These are phyloP conservation scores for Nematostella vectensis DNA, from an alignment of 92 coral and sea anemone genomes.

Conservation along the genomic window DNA sequence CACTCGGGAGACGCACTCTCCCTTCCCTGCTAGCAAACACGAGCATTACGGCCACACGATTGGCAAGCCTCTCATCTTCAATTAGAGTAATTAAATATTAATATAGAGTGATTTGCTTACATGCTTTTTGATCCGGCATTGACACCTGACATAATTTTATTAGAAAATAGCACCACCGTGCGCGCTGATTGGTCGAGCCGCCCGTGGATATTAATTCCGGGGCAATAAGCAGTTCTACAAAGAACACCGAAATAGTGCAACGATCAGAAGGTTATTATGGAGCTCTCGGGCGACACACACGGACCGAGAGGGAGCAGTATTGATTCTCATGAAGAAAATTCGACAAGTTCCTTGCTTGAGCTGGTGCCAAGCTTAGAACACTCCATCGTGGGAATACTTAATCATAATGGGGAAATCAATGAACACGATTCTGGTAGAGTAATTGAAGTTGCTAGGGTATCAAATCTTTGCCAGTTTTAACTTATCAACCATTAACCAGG, in stretches of 20 bases:
- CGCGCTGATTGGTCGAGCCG: constrained; percentile 78
- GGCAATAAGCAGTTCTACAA: constrained; percentile 95
- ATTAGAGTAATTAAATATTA: constrained; percentile 99
- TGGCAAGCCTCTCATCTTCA: constrained; percentile 99
- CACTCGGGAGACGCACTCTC: no score
- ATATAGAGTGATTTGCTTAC: constrained; percentile 99
- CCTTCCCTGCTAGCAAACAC: constrained; percentile 31
- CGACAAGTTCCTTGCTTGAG: constrained; percentile 76
- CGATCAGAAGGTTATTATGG: constrained; percentile 99
- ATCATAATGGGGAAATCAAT: constrained; percentile 81
- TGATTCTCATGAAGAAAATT: constrained; percentile 62
- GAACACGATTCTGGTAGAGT: constrained; percentile 74
- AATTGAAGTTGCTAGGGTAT: constrained; percentile 75
- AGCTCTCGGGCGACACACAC: constrained; percentile 85
- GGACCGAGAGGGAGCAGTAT: constrained; percentile 61
- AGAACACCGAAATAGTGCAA: constrained; percentile 92
- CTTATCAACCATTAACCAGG: constrained; percentile 96
- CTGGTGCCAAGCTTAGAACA: constrained; percentile 97
- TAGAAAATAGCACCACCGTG: constrained; percentile 90
- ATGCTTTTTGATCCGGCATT: constrained; percentile 95
- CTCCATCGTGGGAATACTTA: constrained; percentile 82
- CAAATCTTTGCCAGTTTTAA: constrained; percentile 81
- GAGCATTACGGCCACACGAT: constrained; percentile 81
- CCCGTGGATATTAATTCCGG: constrained; percentile 95
- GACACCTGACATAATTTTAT: constrained; percentile 99